These are phyloP conservation scores for Sebastes ruberrimus DNA, from an alignment of 2,797 vertebrate species.

Conservation along the genomic window DNA sequence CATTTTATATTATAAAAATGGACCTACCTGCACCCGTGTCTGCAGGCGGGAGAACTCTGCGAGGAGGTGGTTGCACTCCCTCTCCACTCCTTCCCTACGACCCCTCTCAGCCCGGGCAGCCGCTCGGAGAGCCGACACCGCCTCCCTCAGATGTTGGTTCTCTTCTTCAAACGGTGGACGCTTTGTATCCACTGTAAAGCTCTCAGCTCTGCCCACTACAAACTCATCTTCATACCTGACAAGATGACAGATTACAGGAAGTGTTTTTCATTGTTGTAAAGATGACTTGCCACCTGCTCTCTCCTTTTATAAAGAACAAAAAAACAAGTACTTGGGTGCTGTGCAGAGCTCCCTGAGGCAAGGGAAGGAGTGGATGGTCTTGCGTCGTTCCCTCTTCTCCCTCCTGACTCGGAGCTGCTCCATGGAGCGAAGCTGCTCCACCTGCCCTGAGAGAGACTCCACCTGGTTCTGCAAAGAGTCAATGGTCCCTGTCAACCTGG, in stretches of 20 bases:
- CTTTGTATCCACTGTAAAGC: conserved; percentile 84
- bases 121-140: conserved; percentile 88
- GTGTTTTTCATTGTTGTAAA: too few relatives aligned
- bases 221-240: conserved; percentile 90
- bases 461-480: conserved; percentile 93
- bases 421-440: conserved; percentile 89
- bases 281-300: background rate
- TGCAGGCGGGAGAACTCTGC: conserved; percentile 92
- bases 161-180: conserved; percentile 89
- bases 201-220: conserved; percentile 84
- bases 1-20: background rate
- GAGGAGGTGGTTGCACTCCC: conserved; percentile 88
- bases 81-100: conserved; percentile 90
- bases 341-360: conserved; percentile 91
- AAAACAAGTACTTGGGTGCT: conserved; percentile 75
- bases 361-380: conserved; percentile 94
- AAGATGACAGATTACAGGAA: background rate
- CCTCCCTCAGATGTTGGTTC: conserved; percentile 90
- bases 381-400: conserved; percentile 93
- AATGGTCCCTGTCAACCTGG: conserved; percentile 89
- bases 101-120: conserved; percentile 91
- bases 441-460: conserved; percentile 90
- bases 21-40: conserved; percentile 71
- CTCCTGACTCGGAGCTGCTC: conserved; percentile 90
- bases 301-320: background rate